These are phyloP conservation scores for Notarius lentiginosus DNA, from an alignment of 2,113 vertebrate species.

Conservation along the genomic window DNA sequence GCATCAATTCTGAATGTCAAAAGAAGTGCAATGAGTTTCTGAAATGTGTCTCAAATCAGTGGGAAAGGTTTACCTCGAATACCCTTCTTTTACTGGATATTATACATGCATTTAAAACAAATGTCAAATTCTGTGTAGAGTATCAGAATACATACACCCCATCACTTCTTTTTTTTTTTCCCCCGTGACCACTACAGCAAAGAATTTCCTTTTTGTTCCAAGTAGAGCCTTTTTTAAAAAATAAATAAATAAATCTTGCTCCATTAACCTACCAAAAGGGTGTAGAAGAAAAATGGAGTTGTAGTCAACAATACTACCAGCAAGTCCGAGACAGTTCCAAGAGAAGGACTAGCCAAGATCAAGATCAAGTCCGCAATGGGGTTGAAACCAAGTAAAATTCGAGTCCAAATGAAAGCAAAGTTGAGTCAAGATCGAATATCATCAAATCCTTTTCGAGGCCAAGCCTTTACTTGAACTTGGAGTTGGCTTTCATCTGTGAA, in stretches of 20 bases:
- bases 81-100: neutral
- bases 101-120: neutral
- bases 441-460: neutral
- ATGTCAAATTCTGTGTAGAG: neutral
- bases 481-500: neutral
- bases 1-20: slow-evolving; percentile 11
- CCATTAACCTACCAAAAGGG: neutral
- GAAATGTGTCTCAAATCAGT: neutral
- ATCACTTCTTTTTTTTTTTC: too few species aligned
- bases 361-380: neutral
- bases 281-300: neutral
- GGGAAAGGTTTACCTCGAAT: neutral
- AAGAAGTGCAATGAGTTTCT: neutral
- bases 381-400: neutral
- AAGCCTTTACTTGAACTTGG: neutral
- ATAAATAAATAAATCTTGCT: neutral
- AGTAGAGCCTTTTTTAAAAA: neutral
- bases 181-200: neutral
- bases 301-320: neutral
- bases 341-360: neutral
- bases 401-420: neutral
- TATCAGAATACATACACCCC: neutral
- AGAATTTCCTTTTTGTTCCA: neutral
- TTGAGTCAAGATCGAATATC: neutral
- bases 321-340: neutral